These are phyloP conservation scores for Dicyrtomina minuta DNA, from an alignment of 2,888 invertebrate genomes.

Conservation along the genomic window DNA sequence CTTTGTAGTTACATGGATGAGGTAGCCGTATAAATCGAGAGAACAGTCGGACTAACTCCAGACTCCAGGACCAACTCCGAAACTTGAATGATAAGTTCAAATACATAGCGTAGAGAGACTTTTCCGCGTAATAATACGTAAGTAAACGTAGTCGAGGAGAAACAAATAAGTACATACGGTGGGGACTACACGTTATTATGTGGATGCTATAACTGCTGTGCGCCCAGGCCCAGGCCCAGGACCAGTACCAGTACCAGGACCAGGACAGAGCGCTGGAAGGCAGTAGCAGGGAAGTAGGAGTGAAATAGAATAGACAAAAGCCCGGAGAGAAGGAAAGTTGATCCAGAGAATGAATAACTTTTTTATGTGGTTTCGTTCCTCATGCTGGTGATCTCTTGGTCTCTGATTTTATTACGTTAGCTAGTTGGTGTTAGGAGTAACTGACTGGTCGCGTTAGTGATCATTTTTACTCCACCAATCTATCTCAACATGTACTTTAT, in stretches of 20 bases:
- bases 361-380: constrained; percentile 27
- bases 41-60: too few relatives aligned
- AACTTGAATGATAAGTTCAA: neutral
- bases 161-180: neutral
- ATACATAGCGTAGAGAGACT: too few relatives aligned
- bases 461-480: constrained; percentile 12
- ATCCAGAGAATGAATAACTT: constrained; percentile 30
- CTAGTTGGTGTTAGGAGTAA: constrained; percentile 4
- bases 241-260: neutral
- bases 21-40: too few relatives aligned
- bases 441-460: constrained; percentile 16
- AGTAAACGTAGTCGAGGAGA: neutral
- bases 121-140: too few relatives aligned
- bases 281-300: neutral
- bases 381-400: neutral
- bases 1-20: neutral
- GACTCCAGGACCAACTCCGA: too few relatives aligned
- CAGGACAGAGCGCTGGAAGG: neutral
- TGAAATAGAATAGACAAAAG: constrained; percentile 3
- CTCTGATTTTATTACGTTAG: constrained; percentile 25
- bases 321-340: constrained; percentile 26
- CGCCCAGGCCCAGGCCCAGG: neutral
- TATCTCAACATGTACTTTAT: constrained; percentile 6
- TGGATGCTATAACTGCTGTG: neutral
- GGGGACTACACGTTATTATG: neutral